Percentiles rank a stretch among this genome's conserved stretches.
These are phyloP conservation scores for Tympanuchus pallidicinctus DNA, from an alignment of 2,113 vertebrate genomes.

Conservation along the genomic window DNA sequence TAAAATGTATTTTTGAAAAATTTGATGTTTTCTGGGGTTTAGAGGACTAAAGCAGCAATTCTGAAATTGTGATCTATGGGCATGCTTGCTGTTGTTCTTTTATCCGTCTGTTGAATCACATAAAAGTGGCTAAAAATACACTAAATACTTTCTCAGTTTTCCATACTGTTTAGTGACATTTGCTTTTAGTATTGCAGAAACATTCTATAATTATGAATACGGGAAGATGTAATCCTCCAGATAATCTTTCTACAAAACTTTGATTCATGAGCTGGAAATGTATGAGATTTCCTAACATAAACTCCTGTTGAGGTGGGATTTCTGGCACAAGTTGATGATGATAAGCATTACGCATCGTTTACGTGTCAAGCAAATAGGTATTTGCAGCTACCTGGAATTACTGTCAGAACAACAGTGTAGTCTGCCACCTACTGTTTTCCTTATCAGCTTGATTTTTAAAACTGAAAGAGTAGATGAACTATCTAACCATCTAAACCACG, in stretches of 20 bases:
- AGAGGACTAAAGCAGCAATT: conserved; percentile 54
- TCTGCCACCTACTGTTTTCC: conserved; percentile 42
- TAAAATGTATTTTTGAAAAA: conserved; percentile 5
- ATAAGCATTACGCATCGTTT: not conserved
- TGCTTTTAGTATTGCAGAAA: not conserved
- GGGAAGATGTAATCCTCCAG: not conserved
- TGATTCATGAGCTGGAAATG: not conserved
- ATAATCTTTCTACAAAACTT: not conserved
- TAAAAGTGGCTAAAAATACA: conserved; percentile 52
- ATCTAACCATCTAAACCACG: too few species aligned
- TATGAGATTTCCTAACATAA: not conserved
- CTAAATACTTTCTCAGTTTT: conserved; percentile 47
- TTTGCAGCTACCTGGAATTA: not conserved
- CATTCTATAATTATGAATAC: not conserved
- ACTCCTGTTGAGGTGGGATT: not conserved
- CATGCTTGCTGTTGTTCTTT: conserved; percentile 9
- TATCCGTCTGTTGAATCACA: conserved; percentile 36
- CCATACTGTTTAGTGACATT: conserved; percentile 21
- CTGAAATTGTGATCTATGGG: conserved; percentile 19
- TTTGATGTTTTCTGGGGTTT: not conserved
- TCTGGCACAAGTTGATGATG: not conserved
- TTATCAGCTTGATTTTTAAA: not conserved
- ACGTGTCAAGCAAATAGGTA: not conserved
- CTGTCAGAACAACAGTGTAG: not conserved
- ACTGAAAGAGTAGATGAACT: not conserved